Percentiles rank a stretch among this genome's conserved stretches.
phyloP scores from a whole-genome alignment of 1,140 invertebrate genomes.

The Ooceraea biroi region DNA sequence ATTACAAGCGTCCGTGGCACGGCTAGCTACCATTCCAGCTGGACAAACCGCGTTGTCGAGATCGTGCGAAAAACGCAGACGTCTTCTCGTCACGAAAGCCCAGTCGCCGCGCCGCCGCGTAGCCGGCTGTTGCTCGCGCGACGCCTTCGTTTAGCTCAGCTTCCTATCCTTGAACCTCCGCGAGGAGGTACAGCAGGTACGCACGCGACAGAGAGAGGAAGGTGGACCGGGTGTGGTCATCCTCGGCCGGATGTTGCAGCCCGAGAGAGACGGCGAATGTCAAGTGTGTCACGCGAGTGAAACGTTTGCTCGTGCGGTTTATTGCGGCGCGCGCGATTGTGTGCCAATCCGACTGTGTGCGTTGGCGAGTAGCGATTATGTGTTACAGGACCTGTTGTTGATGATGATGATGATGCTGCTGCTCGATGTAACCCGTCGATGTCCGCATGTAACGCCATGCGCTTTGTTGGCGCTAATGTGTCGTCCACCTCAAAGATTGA shows the following conservation, averaged over 20 bases:
- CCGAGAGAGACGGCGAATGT: conserved; percentile 45
- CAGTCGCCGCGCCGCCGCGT: background rate
- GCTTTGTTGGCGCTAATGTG: conserved; percentile 69
- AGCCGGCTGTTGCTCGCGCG: background rate
- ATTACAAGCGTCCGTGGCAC: conserved; percentile 32
- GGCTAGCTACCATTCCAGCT: background rate
- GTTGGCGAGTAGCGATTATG: conserved; percentile 41
- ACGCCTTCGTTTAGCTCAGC: conserved; percentile 20
- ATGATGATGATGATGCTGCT: background rate
- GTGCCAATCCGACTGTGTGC: conserved; percentile 53
- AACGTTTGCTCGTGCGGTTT: conserved; percentile 58
- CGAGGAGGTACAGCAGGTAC: conserved; percentile 48
- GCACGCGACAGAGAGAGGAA: background rate
- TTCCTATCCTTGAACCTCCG: conserved; percentile 65
- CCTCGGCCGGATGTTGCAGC: conserved; percentile 1
- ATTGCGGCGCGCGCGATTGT: conserved; percentile 60
- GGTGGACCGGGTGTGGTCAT: conserved; percentile 19
- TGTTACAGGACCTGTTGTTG: background rate
- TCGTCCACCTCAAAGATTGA: conserved; percentile 51
- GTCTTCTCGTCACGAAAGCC: conserved; percentile 51
- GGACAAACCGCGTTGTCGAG: conserved; percentile 27
- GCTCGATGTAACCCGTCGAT: conserved; percentile 13
- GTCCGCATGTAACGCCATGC: conserved; percentile 9
- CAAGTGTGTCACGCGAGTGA: conserved; percentile 69
- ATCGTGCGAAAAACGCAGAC: conserved; percentile 47